Percentiles rank a stretch among this genome's conserved stretches.
phyloP scores from a whole-genome alignment of 2,797 vertebrate species.

The Hemitrygon akajei region DNA sequence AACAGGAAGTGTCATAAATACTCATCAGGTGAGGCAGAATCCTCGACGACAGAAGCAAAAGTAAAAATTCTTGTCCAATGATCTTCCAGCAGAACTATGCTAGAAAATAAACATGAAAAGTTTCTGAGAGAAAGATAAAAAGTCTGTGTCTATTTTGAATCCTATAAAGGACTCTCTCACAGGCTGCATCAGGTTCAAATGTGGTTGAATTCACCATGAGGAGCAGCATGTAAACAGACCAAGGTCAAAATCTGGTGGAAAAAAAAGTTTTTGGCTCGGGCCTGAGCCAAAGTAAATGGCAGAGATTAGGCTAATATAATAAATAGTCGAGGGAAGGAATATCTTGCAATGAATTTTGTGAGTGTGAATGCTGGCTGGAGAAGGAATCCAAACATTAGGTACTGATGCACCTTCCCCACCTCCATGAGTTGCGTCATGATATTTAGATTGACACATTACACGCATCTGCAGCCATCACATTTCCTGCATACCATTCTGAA shows the following conservation, averaged over 20 bases:
- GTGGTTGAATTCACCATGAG: neutral
- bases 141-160: too few species aligned
- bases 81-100: too few species aligned
- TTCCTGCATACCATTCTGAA: neutral
- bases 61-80: too few species aligned
- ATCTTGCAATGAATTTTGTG: neutral
- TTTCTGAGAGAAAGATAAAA: too few species aligned
- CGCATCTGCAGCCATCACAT: neutral
- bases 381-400: too few species aligned
- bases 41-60: too few species aligned
- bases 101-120: too few species aligned
- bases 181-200: neutral
- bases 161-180: neutral
- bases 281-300: neutral
- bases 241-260: neutral
- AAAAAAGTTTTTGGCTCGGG: neutral
- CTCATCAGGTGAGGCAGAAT: too few species aligned
- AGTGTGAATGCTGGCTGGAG: neutral
- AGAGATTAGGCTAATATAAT: neutral
- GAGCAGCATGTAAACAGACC: neutral
- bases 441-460: neutral
- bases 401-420: too few species aligned
- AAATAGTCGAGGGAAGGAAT: neutral
- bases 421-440: too few species aligned
- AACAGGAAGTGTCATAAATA: too few species aligned